Conservation (phyloP, 1,140 invertebrate genomes). For the Prorops nasuta region DNA sequence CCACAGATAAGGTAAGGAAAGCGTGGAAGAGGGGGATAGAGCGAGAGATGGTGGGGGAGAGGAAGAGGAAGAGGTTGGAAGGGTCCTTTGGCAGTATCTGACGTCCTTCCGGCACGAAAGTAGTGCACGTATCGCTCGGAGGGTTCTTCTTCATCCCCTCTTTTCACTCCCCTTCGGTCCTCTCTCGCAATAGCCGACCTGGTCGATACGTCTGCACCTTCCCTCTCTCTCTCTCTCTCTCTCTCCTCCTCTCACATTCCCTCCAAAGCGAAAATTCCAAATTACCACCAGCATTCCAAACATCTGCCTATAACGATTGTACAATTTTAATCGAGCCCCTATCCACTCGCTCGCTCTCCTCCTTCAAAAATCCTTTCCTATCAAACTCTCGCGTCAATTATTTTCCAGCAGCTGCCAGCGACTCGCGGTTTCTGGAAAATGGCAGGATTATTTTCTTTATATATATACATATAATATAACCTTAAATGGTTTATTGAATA, state of each 20-base stretch:
- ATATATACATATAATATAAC: too few species aligned
- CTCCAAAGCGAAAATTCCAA: too few species aligned
- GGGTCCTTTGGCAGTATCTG: slow-evolving; percentile 35
- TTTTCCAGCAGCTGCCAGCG: too few species aligned
- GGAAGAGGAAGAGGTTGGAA: slow-evolving; percentile 12
- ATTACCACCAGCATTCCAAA: too few species aligned
- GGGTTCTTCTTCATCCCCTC: slow-evolving; percentile 27
- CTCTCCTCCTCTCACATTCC: slow-evolving; percentile 12
- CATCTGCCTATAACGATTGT: too few species aligned
- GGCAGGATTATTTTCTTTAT: too few species aligned
- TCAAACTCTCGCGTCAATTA: too few species aligned
- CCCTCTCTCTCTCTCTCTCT: neutral
- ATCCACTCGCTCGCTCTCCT: neutral
- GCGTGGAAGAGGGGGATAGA: neutral
- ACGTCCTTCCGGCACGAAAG: slow-evolving; percentile 37
- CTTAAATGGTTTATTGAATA: too few species aligned
- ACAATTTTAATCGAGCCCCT: too few species aligned
- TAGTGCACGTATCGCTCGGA: slow-evolving; percentile 40
- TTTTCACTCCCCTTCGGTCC: slow-evolving; percentile 15
- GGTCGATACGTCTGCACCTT: neutral
- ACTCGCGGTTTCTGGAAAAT: too few species aligned
- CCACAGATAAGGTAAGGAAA: too few species aligned
- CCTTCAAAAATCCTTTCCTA: neutral
- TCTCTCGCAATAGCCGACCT: slow-evolving; percentile 8
- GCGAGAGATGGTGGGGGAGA: slow-evolving; percentile 6